Conservation (phyloP, 30 jellyfish, hydroid and myxozoan genomes). For the Aurelia aurita region DNA sequence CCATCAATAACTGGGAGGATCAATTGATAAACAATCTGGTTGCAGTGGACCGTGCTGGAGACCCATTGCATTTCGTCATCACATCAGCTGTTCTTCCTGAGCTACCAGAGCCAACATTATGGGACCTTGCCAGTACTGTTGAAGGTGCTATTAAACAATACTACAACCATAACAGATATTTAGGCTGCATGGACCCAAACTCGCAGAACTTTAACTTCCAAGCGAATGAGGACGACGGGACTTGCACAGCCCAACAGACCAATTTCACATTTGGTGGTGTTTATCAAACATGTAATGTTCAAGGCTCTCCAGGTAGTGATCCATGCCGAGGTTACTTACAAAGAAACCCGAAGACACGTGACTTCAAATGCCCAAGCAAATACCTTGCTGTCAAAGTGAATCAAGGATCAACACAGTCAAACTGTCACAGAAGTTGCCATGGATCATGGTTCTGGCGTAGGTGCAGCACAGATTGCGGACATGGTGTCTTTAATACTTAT, state of each 20-base stretch:
- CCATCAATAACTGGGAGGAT: conserved; percentile 65
- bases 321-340: conserved; percentile 59
- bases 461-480: conserved; percentile 75
- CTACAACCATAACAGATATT: conserved; percentile 66
- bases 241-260: conserved; percentile 60
- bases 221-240: conserved; percentile 80
- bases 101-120: conserved; percentile 68
- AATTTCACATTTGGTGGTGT: conserved; percentile 85
- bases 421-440: conserved; percentile 76
- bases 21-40: conserved; percentile 61
- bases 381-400: conserved; percentile 51
- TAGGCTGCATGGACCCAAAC: conserved; percentile 72
- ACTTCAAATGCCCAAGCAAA: conserved; percentile 63
- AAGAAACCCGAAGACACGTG: conserved; percentile 82
- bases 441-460: conserved; percentile 72
- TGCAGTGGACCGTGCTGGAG: conserved; percentile 84
- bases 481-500: conserved; percentile 58
- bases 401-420: conserved; percentile 69
- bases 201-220: conserved; percentile 71
- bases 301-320: conserved; percentile 60
- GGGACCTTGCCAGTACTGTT: conserved; percentile 66
- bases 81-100: conserved; percentile 80
- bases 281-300: conserved; percentile 68
- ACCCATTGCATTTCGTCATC: conserved; percentile 71
- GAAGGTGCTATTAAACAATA: conserved; percentile 68